A percentile compares a stretch with the other conserved stretches of the same genome.
These are phyloP conservation scores for Bombyx mori DNA, from an alignment of 1,140 invertebrate genomes.

Conservation along the genomic window ASM3026992v2 NC_085127.1:4510501-4511000, in stretches of 20 bases:
- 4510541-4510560: conserved; percentile 37
- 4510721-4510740: too few species aligned
- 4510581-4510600: conserved; percentile 30
- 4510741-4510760: too few species aligned
- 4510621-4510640: conserved; percentile 23
- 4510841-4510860: conserved; percentile 34
- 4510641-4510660: conserved; percentile 34
- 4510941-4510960: conserved; percentile 34
- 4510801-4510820: too few species aligned
- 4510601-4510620: conserved; percentile 20
- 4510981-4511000: conserved; percentile 37
- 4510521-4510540: conserved; percentile 28
- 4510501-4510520: conserved; percentile 40
- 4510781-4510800: too few species aligned
- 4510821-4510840: background rate
- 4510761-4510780: too few species aligned
- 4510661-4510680: background rate
- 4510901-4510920: conserved; percentile 32
- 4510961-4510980: conserved; percentile 48
- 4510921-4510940: conserved; percentile 38
- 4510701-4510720: too few species aligned
- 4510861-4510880: conserved; percentile 52
- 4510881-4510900: conserved; percentile 35
- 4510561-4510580: conserved; percentile 38
- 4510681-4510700: background rate